Percentiles rank a stretch among this genome's conserved stretches.
phyloP scores from a whole-genome alignment of 2,888 invertebrate species.

The Rotaria sp. region DNA sequence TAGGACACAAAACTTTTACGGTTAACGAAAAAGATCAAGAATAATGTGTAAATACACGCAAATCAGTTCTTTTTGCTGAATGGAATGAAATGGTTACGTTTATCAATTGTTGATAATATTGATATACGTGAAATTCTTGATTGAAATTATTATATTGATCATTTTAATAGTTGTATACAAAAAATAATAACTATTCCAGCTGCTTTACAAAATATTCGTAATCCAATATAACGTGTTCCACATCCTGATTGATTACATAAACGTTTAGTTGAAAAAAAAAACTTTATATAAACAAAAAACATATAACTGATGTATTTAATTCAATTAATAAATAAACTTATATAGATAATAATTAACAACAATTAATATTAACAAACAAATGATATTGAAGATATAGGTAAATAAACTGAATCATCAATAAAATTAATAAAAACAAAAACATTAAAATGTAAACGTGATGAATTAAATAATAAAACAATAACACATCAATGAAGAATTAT shows the following conservation, averaged over 20 bases:
- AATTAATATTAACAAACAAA: constrained; percentile 27
- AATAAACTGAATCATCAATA: too few species aligned
- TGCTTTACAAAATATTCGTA: constrained; percentile 79
- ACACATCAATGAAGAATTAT: too few species aligned
- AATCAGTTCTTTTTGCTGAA: too few species aligned
- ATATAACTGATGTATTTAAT: constrained; percentile 37
- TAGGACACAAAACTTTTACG: too few species aligned
- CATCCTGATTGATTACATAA: constrained; percentile 98
- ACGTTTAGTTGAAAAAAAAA: constrained; percentile 80
- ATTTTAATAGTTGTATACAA: constrained; percentile 85
- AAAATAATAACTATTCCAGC: constrained; percentile 97
- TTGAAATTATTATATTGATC: constrained; percentile 93
- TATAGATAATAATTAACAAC: constrained; percentile 66
- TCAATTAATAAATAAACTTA: constrained; percentile 65
- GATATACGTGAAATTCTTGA: too few species aligned
- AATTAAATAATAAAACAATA: too few species aligned
- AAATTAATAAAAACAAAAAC: too few species aligned
- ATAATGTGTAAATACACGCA: too few species aligned
- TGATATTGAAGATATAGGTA: too few species aligned
- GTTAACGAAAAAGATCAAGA: too few species aligned
- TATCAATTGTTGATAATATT: constrained; percentile 60
- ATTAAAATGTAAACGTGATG: too few species aligned
- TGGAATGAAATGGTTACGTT: too few species aligned
- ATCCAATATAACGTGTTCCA: constrained; percentile 82
- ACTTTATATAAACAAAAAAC: constrained; percentile 74